phyloP scores from a whole-genome alignment of 1,140 invertebrate genomes.

The Trachymyrmex septentrionalis region DNA sequence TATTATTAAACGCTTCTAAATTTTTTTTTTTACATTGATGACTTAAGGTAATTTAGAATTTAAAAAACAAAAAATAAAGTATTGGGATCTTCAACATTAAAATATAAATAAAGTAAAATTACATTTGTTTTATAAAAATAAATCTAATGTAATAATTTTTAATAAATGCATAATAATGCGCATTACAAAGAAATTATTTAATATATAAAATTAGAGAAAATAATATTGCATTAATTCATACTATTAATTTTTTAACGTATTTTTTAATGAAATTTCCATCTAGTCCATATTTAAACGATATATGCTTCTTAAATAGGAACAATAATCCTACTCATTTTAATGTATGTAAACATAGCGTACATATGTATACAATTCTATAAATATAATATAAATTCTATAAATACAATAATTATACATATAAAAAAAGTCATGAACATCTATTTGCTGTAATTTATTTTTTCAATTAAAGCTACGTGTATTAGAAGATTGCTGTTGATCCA shows the following conservation, averaged over 20 bases:
- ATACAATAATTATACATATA: neutral
- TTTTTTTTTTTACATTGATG: neutral
- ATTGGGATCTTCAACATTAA: neutral
- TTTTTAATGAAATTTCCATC: neutral
- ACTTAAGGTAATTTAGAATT: neutral
- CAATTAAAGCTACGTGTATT: neutral
- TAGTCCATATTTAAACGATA: neutral
- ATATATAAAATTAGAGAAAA: neutral
- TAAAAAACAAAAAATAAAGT: neutral
- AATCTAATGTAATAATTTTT: neutral
- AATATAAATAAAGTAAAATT: neutral
- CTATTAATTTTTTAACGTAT: neutral
- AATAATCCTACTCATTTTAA: neutral
- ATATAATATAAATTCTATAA: neutral
- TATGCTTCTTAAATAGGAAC: neutral
- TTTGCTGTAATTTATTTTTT: neutral
- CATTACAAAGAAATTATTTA: neutral
- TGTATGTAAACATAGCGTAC: neutral
- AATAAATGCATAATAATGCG: neutral
- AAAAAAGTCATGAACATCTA: neutral
- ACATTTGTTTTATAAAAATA: neutral
- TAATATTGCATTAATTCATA: neutral
- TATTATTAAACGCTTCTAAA: neutral
- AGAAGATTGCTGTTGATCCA: neutral
- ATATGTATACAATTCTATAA: neutral